phyloP scores from a whole-genome alignment of 2,113 vertebrate genomes.

The Ursus arctos region DNA sequence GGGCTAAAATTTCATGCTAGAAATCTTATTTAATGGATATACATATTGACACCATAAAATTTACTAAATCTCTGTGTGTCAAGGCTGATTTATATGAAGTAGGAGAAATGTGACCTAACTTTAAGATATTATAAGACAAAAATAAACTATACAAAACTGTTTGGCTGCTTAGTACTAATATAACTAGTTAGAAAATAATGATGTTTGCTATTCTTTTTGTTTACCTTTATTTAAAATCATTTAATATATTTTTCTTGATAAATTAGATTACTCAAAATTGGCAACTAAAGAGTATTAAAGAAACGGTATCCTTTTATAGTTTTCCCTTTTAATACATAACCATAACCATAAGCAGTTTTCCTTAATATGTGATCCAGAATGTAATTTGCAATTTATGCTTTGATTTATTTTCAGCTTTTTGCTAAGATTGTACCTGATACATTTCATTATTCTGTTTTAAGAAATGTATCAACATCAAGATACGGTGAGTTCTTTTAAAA shows the following conservation, averaged over 20 bases:
- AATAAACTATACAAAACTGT: conserved; percentile 81
- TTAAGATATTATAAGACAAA: conserved; percentile 61
- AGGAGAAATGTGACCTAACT: conserved; percentile 56
- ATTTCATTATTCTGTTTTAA: conserved; percentile 52
- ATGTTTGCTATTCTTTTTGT: conserved; percentile 88
- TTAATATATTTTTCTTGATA: conserved; percentile 70
- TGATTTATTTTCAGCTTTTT: conserved; percentile 56
- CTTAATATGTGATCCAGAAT: conserved; percentile 45
- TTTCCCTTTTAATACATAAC: conserved; percentile 37
- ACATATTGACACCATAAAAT: neutral
- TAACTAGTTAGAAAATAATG: conserved; percentile 76
- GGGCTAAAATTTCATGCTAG: conserved; percentile 18
- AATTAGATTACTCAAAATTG: conserved; percentile 49
- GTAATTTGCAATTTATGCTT: conserved; percentile 50
- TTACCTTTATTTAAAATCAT: conserved; percentile 43
- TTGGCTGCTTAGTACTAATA: conserved; percentile 65
- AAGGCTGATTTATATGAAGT: conserved; percentile 18
- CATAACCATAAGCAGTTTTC: neutral
- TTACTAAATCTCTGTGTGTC: neutral
- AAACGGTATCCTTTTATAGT: conserved; percentile 86
- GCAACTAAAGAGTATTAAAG: conserved; percentile 76
- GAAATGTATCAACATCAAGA: conserved; percentile 49
- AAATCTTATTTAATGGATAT: neutral
- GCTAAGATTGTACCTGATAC: conserved; percentile 17
- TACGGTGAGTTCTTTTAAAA: conserved; percentile 56